Evolutionary conservation across 1,140 invertebrate genomes (phyloP).

Genomic region (Drosophila athabasca): DNA sequence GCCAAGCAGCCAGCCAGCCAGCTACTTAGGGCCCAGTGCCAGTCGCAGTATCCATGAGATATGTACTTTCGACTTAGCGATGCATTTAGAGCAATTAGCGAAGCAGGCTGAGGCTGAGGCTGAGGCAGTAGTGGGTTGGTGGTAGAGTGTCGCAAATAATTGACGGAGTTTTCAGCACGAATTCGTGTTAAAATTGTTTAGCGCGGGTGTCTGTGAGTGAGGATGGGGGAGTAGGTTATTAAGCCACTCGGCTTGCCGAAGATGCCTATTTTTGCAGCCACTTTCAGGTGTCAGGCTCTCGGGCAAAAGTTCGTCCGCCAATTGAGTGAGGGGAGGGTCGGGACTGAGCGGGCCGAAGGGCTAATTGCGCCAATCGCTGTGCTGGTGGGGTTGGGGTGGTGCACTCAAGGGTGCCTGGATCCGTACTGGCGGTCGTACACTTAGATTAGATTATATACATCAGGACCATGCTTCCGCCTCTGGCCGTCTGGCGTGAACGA

Average conservation of each 20-base stretch:
- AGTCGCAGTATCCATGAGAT: not conserved
- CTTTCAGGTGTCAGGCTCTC: too few species aligned
- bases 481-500: conserved; percentile 13
- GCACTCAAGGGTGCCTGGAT: not conserved
- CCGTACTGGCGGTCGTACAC: not conserved
- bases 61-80: conserved; percentile 19
- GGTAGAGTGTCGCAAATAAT: conserved; percentile 14
- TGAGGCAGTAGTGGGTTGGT: not conserved
- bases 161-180: conserved; percentile 23
- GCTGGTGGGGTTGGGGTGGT: too few species aligned
- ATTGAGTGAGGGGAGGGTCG: too few species aligned
- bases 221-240: not conserved
- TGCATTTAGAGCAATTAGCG: conserved; percentile 25
- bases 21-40: conserved; percentile 25
- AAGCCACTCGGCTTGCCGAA: conserved; percentile 1
- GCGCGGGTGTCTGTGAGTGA: not conserved
- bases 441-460: conserved; percentile 40
- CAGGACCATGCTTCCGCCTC: conserved; percentile 49
- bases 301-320: too few species aligned
- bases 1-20: conserved; percentile 8
- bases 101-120: not conserved
- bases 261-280: too few species aligned
- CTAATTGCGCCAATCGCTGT: too few species aligned
- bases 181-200: conserved; percentile 29
- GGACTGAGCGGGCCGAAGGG: too few species aligned